Conservation (phyloP, 1,140 invertebrate genomes). For the Apolygus lucorum region DNA sequence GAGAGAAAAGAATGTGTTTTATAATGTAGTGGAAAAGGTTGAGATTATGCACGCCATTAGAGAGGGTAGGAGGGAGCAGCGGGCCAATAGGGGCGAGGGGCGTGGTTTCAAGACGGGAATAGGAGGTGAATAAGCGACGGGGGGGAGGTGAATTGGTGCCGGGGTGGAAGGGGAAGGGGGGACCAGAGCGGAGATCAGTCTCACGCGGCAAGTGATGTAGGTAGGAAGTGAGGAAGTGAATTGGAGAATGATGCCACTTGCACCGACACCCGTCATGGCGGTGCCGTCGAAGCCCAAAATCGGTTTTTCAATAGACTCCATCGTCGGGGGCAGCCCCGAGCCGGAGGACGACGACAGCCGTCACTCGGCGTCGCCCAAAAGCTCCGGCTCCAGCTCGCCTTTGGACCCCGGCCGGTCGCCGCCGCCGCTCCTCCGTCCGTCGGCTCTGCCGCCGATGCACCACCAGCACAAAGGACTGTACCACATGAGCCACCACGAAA, state of each 20-base stretch:
- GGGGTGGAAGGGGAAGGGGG: neutral
- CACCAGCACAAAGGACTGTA: conserved; percentile 33
- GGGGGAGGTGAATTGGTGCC: neutral
- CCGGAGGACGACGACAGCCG: conserved; percentile 39
- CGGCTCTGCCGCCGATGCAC: conserved; percentile 31
- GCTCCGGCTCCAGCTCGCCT: conserved; percentile 43
- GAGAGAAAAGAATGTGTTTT: conserved; percentile 23
- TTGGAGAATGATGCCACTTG: conserved; percentile 74
- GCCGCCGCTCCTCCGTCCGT: conserved; percentile 34
- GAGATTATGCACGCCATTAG: conserved; percentile 24
- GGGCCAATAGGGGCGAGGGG: neutral
- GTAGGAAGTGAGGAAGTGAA: conserved; percentile 16
- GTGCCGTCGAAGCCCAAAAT: conserved; percentile 83
- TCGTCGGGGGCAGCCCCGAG: conserved; percentile 60
- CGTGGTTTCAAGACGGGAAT: neutral
- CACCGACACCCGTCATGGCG: conserved; percentile 74
- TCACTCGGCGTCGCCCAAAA: conserved; percentile 40
- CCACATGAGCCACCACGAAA: conserved; percentile 32
- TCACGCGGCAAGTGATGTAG: conserved; percentile 12
- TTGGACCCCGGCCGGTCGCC: conserved; percentile 34
- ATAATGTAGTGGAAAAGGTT: conserved; percentile 23
- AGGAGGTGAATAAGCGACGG: neutral
- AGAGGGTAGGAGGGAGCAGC: neutral
- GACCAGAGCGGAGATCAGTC: conserved; percentile 11
- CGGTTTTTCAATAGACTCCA: conserved; percentile 89